phyloP scores from a whole-genome alignment of 2,888 invertebrate genomes.

The Tridacna crocea region DNA sequence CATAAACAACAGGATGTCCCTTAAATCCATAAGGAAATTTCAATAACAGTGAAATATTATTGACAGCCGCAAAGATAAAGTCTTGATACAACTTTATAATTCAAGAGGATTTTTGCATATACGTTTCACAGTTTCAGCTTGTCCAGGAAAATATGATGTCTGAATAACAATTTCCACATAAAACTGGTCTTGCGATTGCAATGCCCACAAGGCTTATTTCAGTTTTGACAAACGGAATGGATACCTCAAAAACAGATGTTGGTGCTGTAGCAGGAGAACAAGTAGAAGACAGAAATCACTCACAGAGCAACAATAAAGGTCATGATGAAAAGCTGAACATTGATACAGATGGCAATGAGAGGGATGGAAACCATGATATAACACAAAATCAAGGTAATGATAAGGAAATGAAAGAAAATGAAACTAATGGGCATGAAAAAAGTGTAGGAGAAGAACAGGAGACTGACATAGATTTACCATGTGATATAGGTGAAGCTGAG shows the following conservation, averaged over 20 bases:
- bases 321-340: neutral
- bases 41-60: too few species aligned
- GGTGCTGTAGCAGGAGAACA: neutral
- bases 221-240: slow-evolving; percentile 15
- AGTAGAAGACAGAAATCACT: neutral
- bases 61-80: too few species aligned
- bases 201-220: slow-evolving; percentile 18
- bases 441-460: neutral
- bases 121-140: too few species aligned
- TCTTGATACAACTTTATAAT: too few species aligned
- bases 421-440: neutral
- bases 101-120: too few species aligned
- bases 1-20: too few species aligned
- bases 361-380: neutral
- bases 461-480: neutral
- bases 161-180: too few species aligned
- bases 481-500: slow-evolving; percentile 12
- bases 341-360: neutral
- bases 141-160: too few species aligned
- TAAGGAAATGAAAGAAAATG: neutral
- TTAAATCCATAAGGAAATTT: too few species aligned
- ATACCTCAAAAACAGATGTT: slow-evolving; percentile 3
- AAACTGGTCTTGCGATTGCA: neutral
- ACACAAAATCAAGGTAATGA: neutral
- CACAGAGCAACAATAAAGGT: neutral